Evolutionary conservation across 2,113 vertebrate species (phyloP).

Genomic region (Sapajus apella): DNA sequence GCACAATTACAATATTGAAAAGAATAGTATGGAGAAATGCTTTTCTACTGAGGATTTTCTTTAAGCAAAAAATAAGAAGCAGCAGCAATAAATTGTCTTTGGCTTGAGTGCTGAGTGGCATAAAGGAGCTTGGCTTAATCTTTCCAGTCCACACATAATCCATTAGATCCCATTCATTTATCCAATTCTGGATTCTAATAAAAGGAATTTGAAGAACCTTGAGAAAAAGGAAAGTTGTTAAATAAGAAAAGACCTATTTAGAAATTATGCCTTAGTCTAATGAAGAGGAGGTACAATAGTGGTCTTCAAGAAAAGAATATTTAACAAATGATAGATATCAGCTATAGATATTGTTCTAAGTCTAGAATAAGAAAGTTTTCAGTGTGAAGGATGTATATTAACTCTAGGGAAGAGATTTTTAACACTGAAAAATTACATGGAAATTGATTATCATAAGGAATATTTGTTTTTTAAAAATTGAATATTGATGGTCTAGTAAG

Average conservation of each 20-base stretch:
- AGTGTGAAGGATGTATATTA: conserved; percentile 13
- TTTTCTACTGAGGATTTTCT: conserved; percentile 27
- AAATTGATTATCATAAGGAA: conserved; percentile 4
- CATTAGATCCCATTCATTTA: background rate
- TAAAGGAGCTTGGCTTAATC: background rate
- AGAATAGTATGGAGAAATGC: conserved; percentile 14
- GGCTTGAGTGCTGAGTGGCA: background rate
- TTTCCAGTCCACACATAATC: background rate
- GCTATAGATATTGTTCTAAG: background rate
- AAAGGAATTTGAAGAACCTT: conserved; percentile 34
- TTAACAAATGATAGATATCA: background rate
- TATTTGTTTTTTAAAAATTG: conserved; percentile 26
- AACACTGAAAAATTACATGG: background rate
- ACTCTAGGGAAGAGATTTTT: conserved; percentile 36
- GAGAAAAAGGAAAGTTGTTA: background rate
- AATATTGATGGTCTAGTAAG: conserved; percentile 17
- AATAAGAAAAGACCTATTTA: conserved; percentile 31
- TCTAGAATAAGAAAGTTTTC: conserved; percentile 25
- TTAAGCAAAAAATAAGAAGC: background rate
- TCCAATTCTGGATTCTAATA: background rate
- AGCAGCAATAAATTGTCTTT: conserved; percentile 10
- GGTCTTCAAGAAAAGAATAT: conserved; percentile 14
- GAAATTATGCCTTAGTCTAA: conserved; percentile 27
- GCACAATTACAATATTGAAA: conserved; percentile 52
- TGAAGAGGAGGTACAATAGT: background rate